These are phyloP conservation scores for Petaurus breviceps DNA, from an alignment of 2,113 vertebrate genomes.

Conservation along the genomic window DNA sequence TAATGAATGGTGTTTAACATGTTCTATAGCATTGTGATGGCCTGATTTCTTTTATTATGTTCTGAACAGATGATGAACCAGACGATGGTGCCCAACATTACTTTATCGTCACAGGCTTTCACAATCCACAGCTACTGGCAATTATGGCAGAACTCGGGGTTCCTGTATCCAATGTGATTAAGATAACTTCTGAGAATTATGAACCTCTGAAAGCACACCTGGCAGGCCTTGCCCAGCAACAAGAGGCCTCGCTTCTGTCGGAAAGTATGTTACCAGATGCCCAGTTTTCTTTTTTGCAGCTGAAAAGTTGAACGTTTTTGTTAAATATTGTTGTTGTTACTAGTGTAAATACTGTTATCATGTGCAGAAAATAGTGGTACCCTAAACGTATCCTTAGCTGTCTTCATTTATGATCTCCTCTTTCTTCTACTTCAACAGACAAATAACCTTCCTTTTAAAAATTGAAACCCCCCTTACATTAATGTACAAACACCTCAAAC, in stretches of 20 bases:
- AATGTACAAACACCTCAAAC: conserved; percentile 14
- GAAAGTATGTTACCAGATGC: conserved; percentile 79
- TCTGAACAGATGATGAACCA: conserved; percentile 93
- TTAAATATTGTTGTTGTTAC: background rate
- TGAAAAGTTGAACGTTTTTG: background rate
- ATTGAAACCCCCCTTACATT: conserved; percentile 55
- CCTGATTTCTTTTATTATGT: conserved; percentile 56
- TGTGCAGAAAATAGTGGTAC: conserved; percentile 17
- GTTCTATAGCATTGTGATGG: conserved; percentile 17
- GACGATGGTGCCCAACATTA: conserved; percentile 94
- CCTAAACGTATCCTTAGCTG: conserved; percentile 26
- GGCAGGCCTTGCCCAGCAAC: conserved; percentile 67
- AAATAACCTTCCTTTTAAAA: conserved; percentile 64
- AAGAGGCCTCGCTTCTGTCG: conserved; percentile 56
- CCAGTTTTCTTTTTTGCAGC: conserved; percentile 13
- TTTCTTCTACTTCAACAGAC: conserved; percentile 51
- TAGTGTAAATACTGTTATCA: conserved; percentile 23
- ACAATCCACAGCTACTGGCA: conserved; percentile 86
- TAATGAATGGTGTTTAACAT: conserved; percentile 41
- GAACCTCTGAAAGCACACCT: conserved; percentile 75
- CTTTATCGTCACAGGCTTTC: conserved; percentile 90
- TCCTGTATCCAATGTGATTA: conserved; percentile 90
- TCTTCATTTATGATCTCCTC: conserved; percentile 51
- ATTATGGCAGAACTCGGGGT: conserved; percentile 88
- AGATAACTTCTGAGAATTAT: conserved; percentile 86